A percentile compares a stretch with the other conserved stretches of the same genome.
Conservation (phyloP, 1,140 invertebrate genomes). For the Bombyx mori region DNA sequence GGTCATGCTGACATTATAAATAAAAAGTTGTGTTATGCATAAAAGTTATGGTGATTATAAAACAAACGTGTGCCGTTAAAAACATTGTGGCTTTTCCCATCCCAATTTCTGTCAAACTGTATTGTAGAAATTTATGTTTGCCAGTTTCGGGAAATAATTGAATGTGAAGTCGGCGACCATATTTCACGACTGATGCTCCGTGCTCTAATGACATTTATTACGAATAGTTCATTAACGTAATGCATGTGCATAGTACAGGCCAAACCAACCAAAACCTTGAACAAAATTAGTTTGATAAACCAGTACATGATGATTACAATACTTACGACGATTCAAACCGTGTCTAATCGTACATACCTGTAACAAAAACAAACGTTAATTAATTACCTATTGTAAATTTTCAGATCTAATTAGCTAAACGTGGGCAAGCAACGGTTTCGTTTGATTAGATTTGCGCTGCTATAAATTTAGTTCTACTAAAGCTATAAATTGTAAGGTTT, state of each 20-base stretch:
- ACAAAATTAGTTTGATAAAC: no score
- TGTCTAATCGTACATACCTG: conserved; percentile 18
- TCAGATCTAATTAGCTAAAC: no score
- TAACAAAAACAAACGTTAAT: conserved; percentile 15
- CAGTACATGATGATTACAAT: no score
- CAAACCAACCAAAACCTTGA: not conserved
- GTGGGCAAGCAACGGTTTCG: no score
- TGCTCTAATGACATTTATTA: conserved; percentile 60
- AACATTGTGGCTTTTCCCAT: conserved; percentile 1
- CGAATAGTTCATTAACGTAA: conserved; percentile 47
- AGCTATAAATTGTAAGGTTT: conserved; percentile 31
- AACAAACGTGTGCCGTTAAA: no score
- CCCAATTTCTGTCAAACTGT: conserved; percentile 56
- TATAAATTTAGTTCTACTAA: conserved; percentile 30
- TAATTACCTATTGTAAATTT: conserved; percentile 3
- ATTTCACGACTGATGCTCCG: conserved; percentile 48
- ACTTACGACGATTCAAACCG: no score
- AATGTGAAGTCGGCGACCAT: conserved; percentile 43
- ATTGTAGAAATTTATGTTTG: conserved; percentile 59
- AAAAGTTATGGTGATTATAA: no score
- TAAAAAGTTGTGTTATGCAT: no score
- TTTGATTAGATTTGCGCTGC: conserved; percentile 10
- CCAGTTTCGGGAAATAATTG: conserved; percentile 61
- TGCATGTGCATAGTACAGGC: conserved; percentile 28
- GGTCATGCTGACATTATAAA: no score